phyloP scores from a whole-genome alignment of 2,113 vertebrate species.

The Hemicordylus capensis region DNA sequence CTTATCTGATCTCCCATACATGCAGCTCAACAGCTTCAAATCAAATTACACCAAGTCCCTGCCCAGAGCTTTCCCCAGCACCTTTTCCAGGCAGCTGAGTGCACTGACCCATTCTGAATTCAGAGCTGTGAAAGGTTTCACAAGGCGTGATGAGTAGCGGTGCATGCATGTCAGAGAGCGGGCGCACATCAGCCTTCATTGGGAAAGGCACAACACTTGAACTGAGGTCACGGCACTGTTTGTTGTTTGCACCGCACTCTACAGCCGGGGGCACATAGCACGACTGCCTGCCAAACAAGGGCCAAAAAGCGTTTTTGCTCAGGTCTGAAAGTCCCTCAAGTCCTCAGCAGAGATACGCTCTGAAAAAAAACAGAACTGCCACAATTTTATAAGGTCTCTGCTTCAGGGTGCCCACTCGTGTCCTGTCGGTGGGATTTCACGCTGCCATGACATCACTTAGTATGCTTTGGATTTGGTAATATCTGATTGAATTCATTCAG shows the following conservation, averaged over 20 bases:
- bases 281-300: neutral
- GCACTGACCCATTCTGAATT: conserved; percentile 15
- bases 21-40: conserved; percentile 12
- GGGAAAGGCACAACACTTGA: neutral
- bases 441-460: neutral
- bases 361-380: neutral
- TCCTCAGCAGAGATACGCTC: neutral
- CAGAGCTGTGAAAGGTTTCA: conserved; percentile 1
- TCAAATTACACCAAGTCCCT: conserved; percentile 2
- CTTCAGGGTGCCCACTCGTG: neutral
- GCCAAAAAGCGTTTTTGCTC: neutral
- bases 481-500: neutral
- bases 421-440: neutral
- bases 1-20: conserved; percentile 1
- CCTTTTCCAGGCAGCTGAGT: neutral
- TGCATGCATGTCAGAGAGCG: neutral
- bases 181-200: neutral
- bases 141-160: neutral
- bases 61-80: neutral
- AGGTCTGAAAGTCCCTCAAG: neutral
- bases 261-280: neutral
- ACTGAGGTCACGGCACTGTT: neutral
- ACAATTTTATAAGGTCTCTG: neutral
- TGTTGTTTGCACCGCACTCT: neutral
- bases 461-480: neutral